Evolutionary conservation across 2,888 invertebrate species (phyloP).

Genomic region (Cristatella mucedo): DNA sequence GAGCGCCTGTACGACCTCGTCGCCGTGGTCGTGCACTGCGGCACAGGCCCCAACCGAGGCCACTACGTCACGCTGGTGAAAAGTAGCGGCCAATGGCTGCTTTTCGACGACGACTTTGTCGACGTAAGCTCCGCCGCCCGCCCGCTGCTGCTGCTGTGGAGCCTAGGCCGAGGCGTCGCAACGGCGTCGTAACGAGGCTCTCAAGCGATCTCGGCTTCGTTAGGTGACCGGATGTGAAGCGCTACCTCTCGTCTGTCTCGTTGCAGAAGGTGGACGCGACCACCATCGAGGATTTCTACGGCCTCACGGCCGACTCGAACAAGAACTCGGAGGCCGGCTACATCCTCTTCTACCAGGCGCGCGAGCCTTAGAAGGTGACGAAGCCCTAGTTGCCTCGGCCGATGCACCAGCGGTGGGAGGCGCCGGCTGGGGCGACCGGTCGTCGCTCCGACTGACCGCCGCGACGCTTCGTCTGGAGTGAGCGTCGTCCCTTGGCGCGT

Average conservation of each 20-base stretch:
- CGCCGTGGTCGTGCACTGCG: constrained; percentile 98
- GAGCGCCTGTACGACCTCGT: constrained; percentile 95
- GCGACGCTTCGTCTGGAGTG: too few species aligned
- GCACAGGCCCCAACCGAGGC: constrained; percentile 94
- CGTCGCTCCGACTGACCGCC: too few species aligned
- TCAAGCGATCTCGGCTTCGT: too few species aligned
- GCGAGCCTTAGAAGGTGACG: too few species aligned
- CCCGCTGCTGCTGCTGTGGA: too few species aligned
- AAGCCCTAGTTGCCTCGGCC: too few species aligned
- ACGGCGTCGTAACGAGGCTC: too few species aligned
- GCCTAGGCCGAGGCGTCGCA: too few species aligned
- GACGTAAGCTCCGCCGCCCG: constrained; percentile 57
- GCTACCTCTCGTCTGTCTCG: constrained; percentile 13
- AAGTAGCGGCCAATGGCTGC: constrained; percentile 94
- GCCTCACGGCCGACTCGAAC: constrained; percentile 91
- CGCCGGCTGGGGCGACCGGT: too few species aligned
- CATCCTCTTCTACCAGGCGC: constrained; percentile 72
- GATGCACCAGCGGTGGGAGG: too few species aligned
- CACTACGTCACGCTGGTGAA: constrained; percentile 99
- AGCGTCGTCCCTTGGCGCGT: too few species aligned
- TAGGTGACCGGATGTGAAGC: too few species aligned
- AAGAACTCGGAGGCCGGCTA: constrained; percentile 99
- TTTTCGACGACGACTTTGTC: constrained; percentile 99
- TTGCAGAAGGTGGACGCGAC: constrained; percentile 95
- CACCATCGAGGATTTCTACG: constrained; percentile 98